These are phyloP conservation scores for Pomacea maculata DNA, from an alignment of 1,140 invertebrate species.

Conservation along the genomic window DNA sequence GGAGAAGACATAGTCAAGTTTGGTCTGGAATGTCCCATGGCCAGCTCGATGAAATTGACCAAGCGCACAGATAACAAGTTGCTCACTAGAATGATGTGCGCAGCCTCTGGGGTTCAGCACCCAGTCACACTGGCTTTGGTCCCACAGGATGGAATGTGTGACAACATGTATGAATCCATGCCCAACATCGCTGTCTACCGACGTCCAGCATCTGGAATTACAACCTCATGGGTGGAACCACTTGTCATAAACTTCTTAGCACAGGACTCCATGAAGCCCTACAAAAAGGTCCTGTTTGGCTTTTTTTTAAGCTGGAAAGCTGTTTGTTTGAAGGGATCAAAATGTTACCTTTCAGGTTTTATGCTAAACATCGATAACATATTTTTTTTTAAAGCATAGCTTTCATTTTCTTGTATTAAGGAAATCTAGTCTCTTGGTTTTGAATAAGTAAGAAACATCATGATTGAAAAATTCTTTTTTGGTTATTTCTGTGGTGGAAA, in stretches of 20 bases:
- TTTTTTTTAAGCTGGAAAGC: too few species aligned
- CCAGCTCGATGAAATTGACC: constrained; percentile 37
- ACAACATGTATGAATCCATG: constrained; percentile 13
- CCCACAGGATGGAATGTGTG: constrained; percentile 14
- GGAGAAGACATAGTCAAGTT: constrained; percentile 30
- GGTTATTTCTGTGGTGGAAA: too few species aligned
- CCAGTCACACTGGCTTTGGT: constrained; percentile 40
- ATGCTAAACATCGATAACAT: too few species aligned
- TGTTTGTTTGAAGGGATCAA: too few species aligned
- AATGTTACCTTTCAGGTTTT: too few species aligned
- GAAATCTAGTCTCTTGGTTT: too few species aligned
- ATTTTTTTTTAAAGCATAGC: too few species aligned
- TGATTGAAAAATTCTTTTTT: too few species aligned
- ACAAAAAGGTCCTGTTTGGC: neutral
- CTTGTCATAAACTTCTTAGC: neutral
- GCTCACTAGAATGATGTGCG: constrained; percentile 39
- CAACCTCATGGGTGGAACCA: neutral
- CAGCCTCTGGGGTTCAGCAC: constrained; percentile 26
- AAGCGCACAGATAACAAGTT: constrained; percentile 43
- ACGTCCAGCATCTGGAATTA: neutral
- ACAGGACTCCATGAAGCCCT: neutral
- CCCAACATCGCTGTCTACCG: neutral
- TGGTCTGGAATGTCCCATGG: constrained; percentile 43
- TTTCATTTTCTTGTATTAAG: too few species aligned
- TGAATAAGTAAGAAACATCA: too few species aligned